phyloP scores from a whole-genome alignment of 2,888 invertebrate genomes.

The Andrena haemorrhoa region DNA sequence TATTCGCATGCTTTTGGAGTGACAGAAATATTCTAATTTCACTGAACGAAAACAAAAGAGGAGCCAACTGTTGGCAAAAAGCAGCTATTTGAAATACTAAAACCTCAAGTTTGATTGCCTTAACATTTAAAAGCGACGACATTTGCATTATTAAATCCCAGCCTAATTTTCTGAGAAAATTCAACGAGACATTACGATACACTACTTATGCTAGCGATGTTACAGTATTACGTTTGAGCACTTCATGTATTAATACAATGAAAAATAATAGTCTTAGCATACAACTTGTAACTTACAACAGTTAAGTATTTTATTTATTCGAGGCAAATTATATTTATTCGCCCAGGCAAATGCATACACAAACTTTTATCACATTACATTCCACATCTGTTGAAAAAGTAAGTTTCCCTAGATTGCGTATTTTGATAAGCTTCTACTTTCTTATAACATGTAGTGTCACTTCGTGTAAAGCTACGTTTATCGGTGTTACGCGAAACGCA shows the following conservation, averaged over 20 bases:
- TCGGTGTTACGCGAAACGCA: slow-evolving; percentile 1
- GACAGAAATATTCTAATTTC: too few species aligned
- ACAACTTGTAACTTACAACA: neutral
- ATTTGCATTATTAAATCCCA: neutral
- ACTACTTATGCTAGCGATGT: neutral
- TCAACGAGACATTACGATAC: too few species aligned
- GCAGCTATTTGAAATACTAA: too few species aligned
- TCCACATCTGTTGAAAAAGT: too few species aligned
- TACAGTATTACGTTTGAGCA: neutral
- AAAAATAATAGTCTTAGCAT: neutral
- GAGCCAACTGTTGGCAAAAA: too few species aligned
- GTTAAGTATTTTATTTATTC: neutral
- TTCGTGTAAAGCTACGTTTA: neutral
- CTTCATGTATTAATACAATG: neutral
- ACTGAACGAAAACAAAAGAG: too few species aligned
- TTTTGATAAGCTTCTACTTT: too few species aligned
- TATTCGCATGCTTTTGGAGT: too few species aligned
- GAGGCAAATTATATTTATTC: neutral
- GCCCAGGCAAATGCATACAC: neutral
- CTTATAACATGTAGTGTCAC: too few species aligned
- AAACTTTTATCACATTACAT: neutral
- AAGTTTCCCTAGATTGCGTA: too few species aligned
- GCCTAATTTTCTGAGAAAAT: too few species aligned
- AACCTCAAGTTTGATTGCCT: neutral
- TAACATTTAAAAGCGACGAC: neutral